Evolutionary conservation across 2,888 invertebrate species (phyloP), one percentile per base, ranked within the genome.

Genomic region (Ophion slaviceki): DNA sequence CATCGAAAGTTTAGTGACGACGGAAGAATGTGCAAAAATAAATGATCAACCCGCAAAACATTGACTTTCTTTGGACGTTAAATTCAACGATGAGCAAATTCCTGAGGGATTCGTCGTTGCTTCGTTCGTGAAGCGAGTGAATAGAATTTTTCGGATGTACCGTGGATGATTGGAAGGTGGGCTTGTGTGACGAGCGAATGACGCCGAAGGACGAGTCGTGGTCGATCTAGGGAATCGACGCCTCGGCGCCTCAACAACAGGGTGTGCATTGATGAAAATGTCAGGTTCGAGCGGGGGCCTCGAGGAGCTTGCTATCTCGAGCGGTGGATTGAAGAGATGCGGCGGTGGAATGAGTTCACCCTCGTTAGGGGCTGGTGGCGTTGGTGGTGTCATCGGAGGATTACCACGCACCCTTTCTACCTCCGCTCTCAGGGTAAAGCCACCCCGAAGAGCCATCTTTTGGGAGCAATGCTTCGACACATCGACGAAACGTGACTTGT

Each of bases 381-480:
- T 90, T 59, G 90, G 90, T 45, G 86, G 87, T 53, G 87, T 90
- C 75, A 84, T 89, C 45, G 93, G 93, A 67, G 95, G 95, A 80
- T 94, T 96, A 87, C 96, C 96, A 4, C 95, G 97, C 86, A 97
- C 97, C 14, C 95, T 97, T 87, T 97, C 97, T 93, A 97, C 97
- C 86, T 97, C 97, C 90, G 97, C 97, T 61, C 95, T 98, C 76
- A 95, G 97, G 90, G 96, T 97, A 92, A 97, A 97, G 92, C 90
- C 91, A 45, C 88, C 92, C 67, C 96, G 96, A 93, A 95, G 97
- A 90, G 96, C 96, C 86, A 96, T 97, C 70, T 98, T 98, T 94
- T 98, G 98, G 98, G 97, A 97, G 94, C 97, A 97, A 94, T 97
- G 97, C 94, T 97, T 96, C 96, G 96, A 96, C 90, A 96, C 96